Evolutionary conservation across 2,113 vertebrate genomes (phyloP).

Genomic region (Spheniscus mendiculus): DNA sequence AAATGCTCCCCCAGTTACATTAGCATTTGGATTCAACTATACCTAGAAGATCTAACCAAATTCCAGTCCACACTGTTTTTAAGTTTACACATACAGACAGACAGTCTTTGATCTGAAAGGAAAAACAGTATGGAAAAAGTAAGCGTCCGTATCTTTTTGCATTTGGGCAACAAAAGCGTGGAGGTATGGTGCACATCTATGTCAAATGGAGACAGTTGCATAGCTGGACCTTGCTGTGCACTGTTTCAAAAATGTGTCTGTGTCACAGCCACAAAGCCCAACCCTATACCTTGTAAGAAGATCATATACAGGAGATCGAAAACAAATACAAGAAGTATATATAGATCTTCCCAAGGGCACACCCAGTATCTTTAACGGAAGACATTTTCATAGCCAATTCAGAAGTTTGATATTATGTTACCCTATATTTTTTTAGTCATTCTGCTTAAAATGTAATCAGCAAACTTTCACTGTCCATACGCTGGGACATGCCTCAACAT

Average conservation of each 20-base stretch:
- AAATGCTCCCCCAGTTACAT: neutral
- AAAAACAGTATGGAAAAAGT: neutral
- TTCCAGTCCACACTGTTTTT: neutral
- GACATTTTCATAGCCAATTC: neutral
- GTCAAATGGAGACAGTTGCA: neutral
- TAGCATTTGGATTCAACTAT: neutral
- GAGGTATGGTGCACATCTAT: neutral
- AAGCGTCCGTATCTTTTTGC: accelerated
- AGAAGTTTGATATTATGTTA: neutral
- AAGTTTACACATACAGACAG: neutral
- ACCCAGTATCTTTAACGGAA: neutral
- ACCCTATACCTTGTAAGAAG: neutral
- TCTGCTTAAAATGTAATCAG: neutral
- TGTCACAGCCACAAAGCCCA: neutral
- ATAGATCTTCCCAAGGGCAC: neutral
- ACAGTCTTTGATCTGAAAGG: neutral
- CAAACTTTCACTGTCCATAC: neutral
- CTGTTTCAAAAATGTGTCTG: neutral
- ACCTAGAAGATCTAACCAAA: neutral
- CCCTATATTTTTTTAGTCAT: neutral
- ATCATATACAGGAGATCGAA: neutral
- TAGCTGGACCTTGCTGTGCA: neutral
- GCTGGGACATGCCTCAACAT: neutral
- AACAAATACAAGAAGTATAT: neutral
- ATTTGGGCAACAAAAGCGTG: neutral